Evolutionary conservation across 2,888 invertebrate species (phyloP).

Genomic region (Mamestra brassicae): DNA sequence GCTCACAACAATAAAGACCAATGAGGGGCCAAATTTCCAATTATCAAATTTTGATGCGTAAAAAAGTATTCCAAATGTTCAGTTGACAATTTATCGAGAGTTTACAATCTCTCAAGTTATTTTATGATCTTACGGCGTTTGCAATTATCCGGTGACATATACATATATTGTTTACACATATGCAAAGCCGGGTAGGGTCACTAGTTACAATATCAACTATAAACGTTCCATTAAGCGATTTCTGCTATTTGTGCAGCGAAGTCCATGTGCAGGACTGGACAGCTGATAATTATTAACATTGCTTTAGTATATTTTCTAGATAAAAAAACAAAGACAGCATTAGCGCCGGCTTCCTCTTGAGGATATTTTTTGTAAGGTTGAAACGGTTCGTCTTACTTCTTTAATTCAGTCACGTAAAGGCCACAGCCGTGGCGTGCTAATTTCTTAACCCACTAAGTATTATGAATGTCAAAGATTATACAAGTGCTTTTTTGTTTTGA

Average conservation of each 20-base stretch:
- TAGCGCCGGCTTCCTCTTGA: background rate
- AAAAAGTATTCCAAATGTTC: no score
- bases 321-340: background rate
- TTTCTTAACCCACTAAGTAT: slow-evolving; percentile 1
- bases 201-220: background rate
- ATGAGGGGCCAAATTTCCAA: no score
- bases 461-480: slow-evolving; percentile 14
- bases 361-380: slow-evolving; percentile 1
- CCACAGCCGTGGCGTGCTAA: background rate
- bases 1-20: no score
- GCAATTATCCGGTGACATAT: no score
- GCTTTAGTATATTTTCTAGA: background rate
- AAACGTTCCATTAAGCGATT: background rate
- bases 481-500: background rate
- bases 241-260: background rate
- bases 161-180: no score
- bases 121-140: no score
- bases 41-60: no score
- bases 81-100: no score
- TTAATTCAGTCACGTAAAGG: slow-evolving; percentile 32
- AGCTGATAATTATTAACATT: background rate
- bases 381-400: background rate
- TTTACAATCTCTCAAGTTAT: no score
- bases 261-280: background rate
- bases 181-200: no score